These are phyloP conservation scores for Enteromius thamalakanensis DNA, from an alignment of 2,797 vertebrate species.

Conservation along the genomic window DNA sequence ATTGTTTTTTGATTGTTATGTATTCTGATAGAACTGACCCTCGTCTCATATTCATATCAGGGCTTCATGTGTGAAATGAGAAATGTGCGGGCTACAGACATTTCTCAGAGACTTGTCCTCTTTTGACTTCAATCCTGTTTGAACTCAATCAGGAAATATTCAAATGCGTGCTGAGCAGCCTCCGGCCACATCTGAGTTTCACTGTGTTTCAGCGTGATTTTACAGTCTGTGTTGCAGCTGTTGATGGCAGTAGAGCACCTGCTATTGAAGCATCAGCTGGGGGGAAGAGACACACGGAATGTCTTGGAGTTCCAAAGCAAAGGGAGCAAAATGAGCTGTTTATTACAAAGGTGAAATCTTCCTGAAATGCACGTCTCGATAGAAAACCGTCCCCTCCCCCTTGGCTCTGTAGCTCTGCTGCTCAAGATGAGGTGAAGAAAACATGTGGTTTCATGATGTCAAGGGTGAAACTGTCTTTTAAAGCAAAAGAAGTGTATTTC, in stretches of 20 bases:
- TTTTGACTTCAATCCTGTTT: constrained; percentile 39
- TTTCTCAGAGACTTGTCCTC: constrained; percentile 33
- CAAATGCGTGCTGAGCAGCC: constrained; percentile 39
- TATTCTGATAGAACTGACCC: constrained; percentile 32
- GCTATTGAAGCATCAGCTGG: constrained; percentile 32
- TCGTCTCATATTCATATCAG: not conserved
- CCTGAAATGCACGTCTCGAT: not conserved
- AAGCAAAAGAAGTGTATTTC: not conserved
- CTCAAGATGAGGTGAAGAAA: constrained; percentile 10
- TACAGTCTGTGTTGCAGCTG: constrained; percentile 45
- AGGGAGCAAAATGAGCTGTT: constrained; percentile 6
- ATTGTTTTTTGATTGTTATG: constrained; percentile 8
- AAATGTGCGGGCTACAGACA: constrained; percentile 10
- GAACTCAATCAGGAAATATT: constrained; percentile 48
- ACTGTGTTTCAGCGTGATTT: constrained; percentile 23
- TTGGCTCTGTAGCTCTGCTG: not conserved
- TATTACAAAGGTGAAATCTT: constrained; percentile 30
- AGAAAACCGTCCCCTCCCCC: not conserved
- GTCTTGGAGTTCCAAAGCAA: constrained; percentile 9
- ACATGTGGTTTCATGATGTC: not conserved
- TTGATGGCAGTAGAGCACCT: constrained; percentile 56
- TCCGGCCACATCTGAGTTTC: constrained; percentile 24
- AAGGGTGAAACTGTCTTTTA: not conserved
- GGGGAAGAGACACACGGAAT: not conserved
- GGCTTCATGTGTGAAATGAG: constrained; percentile 19